Percentiles rank a stretch among this genome's conserved stretches.
Conservation (phyloP, 2,888 invertebrate genomes). For the Pachycephus smyrnensis region DNA sequence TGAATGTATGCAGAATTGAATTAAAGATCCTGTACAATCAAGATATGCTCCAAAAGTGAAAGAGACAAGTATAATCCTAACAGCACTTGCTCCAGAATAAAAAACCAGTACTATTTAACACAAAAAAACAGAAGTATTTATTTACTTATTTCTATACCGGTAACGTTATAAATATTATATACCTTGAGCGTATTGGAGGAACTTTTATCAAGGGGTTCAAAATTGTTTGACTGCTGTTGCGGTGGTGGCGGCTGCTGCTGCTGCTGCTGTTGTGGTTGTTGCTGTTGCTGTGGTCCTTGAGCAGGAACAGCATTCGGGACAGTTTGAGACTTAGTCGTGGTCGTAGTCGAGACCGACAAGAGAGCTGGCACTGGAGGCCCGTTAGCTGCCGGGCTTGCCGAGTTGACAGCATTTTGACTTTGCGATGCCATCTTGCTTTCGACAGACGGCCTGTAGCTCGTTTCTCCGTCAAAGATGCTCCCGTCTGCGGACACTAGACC, state of each 20-base stretch:
- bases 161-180: constrained; percentile 21
- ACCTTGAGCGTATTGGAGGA: constrained; percentile 66
- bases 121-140: neutral
- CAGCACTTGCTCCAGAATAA: neutral
- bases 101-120: neutral
- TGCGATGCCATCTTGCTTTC: constrained; percentile 57
- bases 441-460: constrained; percentile 13
- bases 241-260: constrained; percentile 11
- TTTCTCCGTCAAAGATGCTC: constrained; percentile 1
- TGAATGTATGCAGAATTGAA: neutral
- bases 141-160: neutral
- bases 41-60: neutral
- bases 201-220: constrained; percentile 63
- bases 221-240: constrained; percentile 56
- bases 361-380: constrained; percentile 44
- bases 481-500: neutral
- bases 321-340: constrained; percentile 35
- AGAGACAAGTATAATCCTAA: neutral
- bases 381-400: constrained; percentile 44
- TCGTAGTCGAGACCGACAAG: constrained; percentile 30
- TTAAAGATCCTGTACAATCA: neutral
- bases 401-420: constrained; percentile 45
- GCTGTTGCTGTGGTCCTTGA: constrained; percentile 15
- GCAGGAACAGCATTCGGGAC: constrained; percentile 22
- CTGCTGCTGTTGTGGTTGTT: constrained; percentile 16